A percentile compares a stretch with the other conserved stretches of the same genome.
Evolutionary conservation across 2,113 vertebrate genomes (phyloP).

Genomic region (human (Homo sapiens)): GRCh38 chr3:60316001-60316500

Average conservation of each 20-base stretch:
- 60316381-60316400: conserved; percentile 87
- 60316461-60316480: conserved; percentile 75
- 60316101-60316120: conserved; percentile 87
- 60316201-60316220: conserved; percentile 88
- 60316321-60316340: conserved; percentile 90
- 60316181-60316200: conserved; percentile 89
- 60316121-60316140: conserved; percentile 89
- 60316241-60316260: conserved; percentile 88
- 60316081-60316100: conserved; percentile 85
- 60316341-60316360: conserved; percentile 87
- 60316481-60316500: conserved; percentile 71
- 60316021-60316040: conserved; percentile 75
- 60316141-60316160: conserved; percentile 89
- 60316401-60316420: conserved; percentile 84
- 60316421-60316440: conserved; percentile 83
- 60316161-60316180: conserved; percentile 88
- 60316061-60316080: conserved; percentile 84
- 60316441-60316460: conserved; percentile 82
- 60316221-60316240: conserved; percentile 91
- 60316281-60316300: conserved; percentile 84
- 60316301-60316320: conserved; percentile 86
- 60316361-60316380: conserved; percentile 80
- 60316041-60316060: conserved; percentile 83
- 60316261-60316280: conserved; percentile 86
- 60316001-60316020: conserved; percentile 75